Conservation (phyloP, 1,140 invertebrate species). For the Adoxophyes honmai region DNA sequence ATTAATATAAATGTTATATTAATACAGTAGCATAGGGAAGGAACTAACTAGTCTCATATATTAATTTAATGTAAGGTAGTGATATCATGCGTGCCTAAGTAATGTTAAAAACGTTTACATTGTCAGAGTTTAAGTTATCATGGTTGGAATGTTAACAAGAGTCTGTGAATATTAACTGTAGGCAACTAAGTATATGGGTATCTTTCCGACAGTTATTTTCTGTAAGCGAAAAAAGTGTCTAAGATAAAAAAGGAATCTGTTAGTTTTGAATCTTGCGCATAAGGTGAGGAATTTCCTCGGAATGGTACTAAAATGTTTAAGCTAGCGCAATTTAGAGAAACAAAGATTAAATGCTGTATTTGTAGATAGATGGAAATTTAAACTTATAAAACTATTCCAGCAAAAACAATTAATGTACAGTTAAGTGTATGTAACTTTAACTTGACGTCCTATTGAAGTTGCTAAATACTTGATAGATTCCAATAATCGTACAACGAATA, state of each 20-base stretch:
- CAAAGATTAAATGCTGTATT: neutral
- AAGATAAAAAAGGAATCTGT: no score
- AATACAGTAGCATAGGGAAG: conserved; percentile 57
- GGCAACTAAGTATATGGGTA: no score
- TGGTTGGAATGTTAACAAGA: neutral
- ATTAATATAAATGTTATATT: conserved; percentile 49
- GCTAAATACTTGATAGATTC: neutral
- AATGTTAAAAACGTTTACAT: conserved; percentile 36
- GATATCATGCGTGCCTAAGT: conserved; percentile 60
- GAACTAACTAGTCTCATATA: conserved; percentile 75
- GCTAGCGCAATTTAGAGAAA: no score
- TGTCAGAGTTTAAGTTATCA: conserved; percentile 2
- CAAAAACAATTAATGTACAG: neutral
- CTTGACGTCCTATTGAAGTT: neutral
- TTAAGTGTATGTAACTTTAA: neutral
- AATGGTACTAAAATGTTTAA: no score
- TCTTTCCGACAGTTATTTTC: no score
- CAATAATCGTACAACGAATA: conserved; percentile 7
- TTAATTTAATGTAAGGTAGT: conserved; percentile 66
- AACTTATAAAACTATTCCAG: neutral
- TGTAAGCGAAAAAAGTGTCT: no score
- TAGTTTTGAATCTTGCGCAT: no score
- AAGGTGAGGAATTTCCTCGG: no score
- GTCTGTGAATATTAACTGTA: neutral
- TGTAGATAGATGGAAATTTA: neutral